A percentile compares a stretch with the other conserved stretches of the same genome.
phyloP scores from a whole-genome alignment of 2,113 vertebrate species.

The Corydoras maculifer region DNA sequence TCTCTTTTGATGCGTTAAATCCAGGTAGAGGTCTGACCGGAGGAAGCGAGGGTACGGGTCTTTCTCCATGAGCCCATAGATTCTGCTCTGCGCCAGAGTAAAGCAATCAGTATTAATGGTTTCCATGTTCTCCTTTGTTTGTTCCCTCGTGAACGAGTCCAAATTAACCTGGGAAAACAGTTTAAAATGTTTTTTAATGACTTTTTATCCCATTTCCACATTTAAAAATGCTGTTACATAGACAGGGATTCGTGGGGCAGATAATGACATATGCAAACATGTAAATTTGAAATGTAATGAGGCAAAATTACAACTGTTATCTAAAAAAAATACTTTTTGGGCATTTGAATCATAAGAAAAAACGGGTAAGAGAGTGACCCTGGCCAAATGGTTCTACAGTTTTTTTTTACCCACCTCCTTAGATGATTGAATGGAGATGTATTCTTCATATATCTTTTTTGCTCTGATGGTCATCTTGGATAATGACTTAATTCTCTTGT shows the following conservation, averaged over 20 bases:
- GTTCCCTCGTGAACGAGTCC: constrained; percentile 81
- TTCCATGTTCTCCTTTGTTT: constrained; percentile 80
- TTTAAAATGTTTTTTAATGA: neutral
- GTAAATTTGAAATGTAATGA: no score
- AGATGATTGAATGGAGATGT: constrained; percentile 80
- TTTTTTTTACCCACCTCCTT: constrained; percentile 71
- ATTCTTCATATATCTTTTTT: constrained; percentile 80
- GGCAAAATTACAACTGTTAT: no score
- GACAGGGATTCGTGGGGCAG: no score
- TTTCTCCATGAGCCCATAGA: constrained; percentile 87
- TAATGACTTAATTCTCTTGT: constrained; percentile 78
- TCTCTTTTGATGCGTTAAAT: constrained; percentile 78
- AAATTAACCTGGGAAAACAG: constrained; percentile 79
- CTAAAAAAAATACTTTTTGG: no score
- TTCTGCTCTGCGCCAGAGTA: constrained; percentile 81
- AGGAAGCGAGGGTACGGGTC: constrained; percentile 93
- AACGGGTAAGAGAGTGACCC: no score
- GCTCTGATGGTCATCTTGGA: constrained; percentile 83
- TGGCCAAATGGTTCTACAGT: neutral
- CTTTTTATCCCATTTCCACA: no score
- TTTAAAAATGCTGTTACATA: no score
- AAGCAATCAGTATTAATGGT: constrained; percentile 72
- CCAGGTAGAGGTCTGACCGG: constrained; percentile 78
- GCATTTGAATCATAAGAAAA: no score
- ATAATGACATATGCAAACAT: no score